Base-by-base conservation (phyloP, 2,113 vertebrate species). In the Onychostruthus taczanowskii region DNA sequence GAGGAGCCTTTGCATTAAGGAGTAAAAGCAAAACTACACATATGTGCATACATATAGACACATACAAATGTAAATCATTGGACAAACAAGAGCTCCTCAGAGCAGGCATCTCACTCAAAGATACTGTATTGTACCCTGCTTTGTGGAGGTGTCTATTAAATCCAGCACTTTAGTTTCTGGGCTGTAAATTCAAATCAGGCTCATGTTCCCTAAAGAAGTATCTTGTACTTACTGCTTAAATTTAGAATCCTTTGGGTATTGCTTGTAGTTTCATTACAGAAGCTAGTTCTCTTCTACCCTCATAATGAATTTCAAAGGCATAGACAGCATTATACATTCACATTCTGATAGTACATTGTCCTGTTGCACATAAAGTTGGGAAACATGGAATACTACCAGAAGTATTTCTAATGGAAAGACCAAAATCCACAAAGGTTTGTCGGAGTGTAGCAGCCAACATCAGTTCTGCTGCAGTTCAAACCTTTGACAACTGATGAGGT, bases 401-500 rank as follows among this genome's bases (percentile, higher is more conserved):
- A 47, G 13, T 53, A n/a, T 62, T 70, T 70, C 50, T 62, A 9
- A 66, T 24, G 10, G 16, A 83, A 47, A 28, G 20, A 52, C 37
- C 13, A 1, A 73, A 78, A 55, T 85, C 18, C 37, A 5, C 39
- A 58, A 58, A 74, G 18, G 52, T 66, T 75, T 33, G 6, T 86
- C 22, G 16, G 33, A 66, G 27, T 75, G 56, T 49, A 53, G 77
- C 14, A 67, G 27, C 31, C 55, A 88, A 1, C 13, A 39, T 50
- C 30, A 62, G n/a, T 82, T 88, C n/a, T 75, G 39, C 46, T 43
- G 61, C 35, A 62, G 67, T 49, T 79, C 62, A 66, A 7, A 78
- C 74, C 14, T 37, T 13, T 33, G 23, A 62, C 31, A 62, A 30
- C 30, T 75, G 66, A 28, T 0, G 0, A 77, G 22, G 23, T 55